These are phyloP conservation scores for Sinocyclocheilus grahami DNA, from an alignment of 2,113 vertebrate genomes.

Conservation along the genomic window DNA sequence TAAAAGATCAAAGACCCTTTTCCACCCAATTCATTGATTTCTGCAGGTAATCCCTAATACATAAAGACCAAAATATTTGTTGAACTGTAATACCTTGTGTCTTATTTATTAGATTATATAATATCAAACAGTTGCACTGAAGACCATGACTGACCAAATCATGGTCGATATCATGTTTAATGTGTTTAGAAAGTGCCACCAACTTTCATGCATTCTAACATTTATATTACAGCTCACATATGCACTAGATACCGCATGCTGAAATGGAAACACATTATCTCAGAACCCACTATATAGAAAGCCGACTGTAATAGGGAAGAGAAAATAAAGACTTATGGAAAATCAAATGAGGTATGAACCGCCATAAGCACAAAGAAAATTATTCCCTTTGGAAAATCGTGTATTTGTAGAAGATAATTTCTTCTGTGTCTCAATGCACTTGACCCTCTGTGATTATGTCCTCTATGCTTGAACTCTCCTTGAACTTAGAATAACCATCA, in stretches of 20 bases:
- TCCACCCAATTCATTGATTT: too few species aligned
- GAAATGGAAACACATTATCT: slow-evolving; percentile 58
- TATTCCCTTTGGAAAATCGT: slow-evolving; percentile 90
- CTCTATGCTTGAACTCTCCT: slow-evolving; percentile 98
- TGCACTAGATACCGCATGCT: slow-evolving; percentile 44
- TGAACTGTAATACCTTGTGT: not conserved
- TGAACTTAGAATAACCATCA: slow-evolving; percentile 90
- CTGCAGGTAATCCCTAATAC: not conserved
- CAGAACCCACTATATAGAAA: slow-evolving; percentile 55
- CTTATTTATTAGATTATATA: not conserved
- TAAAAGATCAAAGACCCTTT: too few species aligned
- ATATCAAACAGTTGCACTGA: not conserved
- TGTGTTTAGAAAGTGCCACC: slow-evolving; percentile 36
- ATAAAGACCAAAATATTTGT: not conserved
- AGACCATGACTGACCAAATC: slow-evolving; percentile 41
- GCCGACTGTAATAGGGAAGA: slow-evolving; percentile 76
- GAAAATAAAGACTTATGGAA: slow-evolving; percentile 82
- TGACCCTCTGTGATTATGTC: slow-evolving; percentile 85
- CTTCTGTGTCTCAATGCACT: slow-evolving; percentile 85
- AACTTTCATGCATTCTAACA: not conserved
- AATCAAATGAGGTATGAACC: slow-evolving; percentile 91
- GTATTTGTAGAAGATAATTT: slow-evolving; percentile 95
- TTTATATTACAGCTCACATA: slow-evolving; percentile 62
- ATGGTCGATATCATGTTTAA: slow-evolving; percentile 51
- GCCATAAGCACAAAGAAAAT: slow-evolving; percentile 92